Base-by-base conservation (phyloP, 2,797 vertebrate genomes). In the Pampus argenteus region DNA sequence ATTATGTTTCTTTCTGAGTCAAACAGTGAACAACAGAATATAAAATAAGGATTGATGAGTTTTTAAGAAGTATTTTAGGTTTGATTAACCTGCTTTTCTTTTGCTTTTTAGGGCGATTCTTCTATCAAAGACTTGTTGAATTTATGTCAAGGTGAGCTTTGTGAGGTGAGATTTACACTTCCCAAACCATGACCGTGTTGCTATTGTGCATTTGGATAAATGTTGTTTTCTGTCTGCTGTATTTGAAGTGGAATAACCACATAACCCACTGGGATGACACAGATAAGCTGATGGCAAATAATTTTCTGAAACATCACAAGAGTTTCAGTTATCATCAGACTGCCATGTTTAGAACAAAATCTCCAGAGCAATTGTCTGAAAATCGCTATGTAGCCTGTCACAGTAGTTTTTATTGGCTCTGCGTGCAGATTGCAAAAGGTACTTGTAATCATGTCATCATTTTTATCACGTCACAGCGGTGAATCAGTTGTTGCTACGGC, bases 71-170 rank as follows among this genome's bases (percentile, higher is more conserved):
- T 9, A 6, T 25, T 15, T 5, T 7, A 47, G 10, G 1, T 58
- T 18, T 45, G 4, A 9, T 9, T 70, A 14, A 52, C 42, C 22
- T 51, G 14, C 23, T 67, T 47, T 71, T 68, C 55, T 45, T 79
- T 67, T 67, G 3, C 57, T 66, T 83, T 76, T 31, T 81, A 99
- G 98, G 93, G 13, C 92, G 94, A 36, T 99, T 99, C 93, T 99
- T 99, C 95, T 98, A 96, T 88, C 98, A 96, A 88, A 94, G 97
- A 76, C 94, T 99, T 81, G 97, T 98, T 90, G 97, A 99, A 85
- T 99, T 96, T 91, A 99, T 98, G 98, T 94, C 96, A 77, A 99
- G 98, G 98, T 98, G 87, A 82, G 65, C 2, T 8, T 44, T n/a
- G n/a, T n/a, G n/a, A n/a, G n/a, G n/a, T n/a, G n/a, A n/a, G 20